Evolutionary conservation across 1,140 invertebrate species (phyloP).

Genomic region (Lepidurus couesii): DNA sequence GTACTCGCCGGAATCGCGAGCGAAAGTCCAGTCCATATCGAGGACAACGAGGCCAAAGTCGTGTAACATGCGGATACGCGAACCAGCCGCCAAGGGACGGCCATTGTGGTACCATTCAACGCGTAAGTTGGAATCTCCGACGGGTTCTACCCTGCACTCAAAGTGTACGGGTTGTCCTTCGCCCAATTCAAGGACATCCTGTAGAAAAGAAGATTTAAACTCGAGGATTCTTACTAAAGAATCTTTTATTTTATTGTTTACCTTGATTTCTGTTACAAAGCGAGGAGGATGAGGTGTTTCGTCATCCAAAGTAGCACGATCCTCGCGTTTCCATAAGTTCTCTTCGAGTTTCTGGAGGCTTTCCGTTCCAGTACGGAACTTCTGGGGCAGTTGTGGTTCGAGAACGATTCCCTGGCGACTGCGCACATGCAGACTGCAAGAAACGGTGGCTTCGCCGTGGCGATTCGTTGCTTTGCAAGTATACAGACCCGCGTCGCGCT

Average conservation of each 20-base stretch:
- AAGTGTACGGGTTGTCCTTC: slow-evolving; percentile 86
- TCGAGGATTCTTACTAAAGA: slow-evolving; percentile 23
- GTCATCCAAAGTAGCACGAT: slow-evolving; percentile 65
- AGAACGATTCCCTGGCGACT: slow-evolving; percentile 80
- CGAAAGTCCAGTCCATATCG: slow-evolving; percentile 79
- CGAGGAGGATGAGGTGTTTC: slow-evolving; percentile 76
- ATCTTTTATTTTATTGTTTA: slow-evolving; percentile 32
- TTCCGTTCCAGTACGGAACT: slow-evolving; percentile 78
- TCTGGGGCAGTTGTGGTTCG: slow-evolving; percentile 80
- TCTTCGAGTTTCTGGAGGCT: slow-evolving; percentile 86
- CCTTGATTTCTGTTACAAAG: slow-evolving; percentile 72
- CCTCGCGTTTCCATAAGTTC: slow-evolving; percentile 76
- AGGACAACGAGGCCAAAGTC: slow-evolving; percentile 89
- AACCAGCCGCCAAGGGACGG: slow-evolving; percentile 76
- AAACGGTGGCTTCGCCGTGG: slow-evolving; percentile 80
- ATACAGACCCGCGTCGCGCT: slow-evolving; percentile 79
- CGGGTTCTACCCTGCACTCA: slow-evolving; percentile 81
- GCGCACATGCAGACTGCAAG: slow-evolving; percentile 75
- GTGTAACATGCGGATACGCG: slow-evolving; percentile 81
- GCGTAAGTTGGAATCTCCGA: slow-evolving; percentile 75
- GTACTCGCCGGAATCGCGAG: slow-evolving; percentile 78
- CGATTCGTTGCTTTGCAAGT: slow-evolving; percentile 86
- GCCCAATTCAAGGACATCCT: slow-evolving; percentile 68
- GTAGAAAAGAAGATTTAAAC: slow-evolving; percentile 41
- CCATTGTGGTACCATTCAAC: slow-evolving; percentile 95